Evolutionary conservation across 2,888 invertebrate species (phyloP).

Genomic region (Eledone cirrhosa): DNA sequence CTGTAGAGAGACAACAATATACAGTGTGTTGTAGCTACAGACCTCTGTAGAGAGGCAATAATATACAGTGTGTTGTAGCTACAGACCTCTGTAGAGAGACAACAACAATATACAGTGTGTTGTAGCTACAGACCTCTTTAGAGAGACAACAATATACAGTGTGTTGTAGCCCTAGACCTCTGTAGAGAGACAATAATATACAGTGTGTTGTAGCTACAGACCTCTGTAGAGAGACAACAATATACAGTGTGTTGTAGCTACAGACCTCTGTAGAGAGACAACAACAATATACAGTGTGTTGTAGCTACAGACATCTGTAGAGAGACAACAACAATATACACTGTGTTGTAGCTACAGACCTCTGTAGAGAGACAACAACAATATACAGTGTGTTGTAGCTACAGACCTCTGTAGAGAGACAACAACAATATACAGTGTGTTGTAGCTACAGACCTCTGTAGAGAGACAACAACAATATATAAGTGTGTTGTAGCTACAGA

Average conservation of each 20-base stretch:
- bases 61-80: too few species aligned
- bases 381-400: too few species aligned
- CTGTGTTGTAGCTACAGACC: too few species aligned
- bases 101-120: too few species aligned
- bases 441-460: constrained; percentile 52
- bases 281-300: too few species aligned
- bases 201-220: too few species aligned
- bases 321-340: too few species aligned
- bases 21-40: too few species aligned
- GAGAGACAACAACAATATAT: constrained; percentile 24
- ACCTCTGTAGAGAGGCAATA: constrained; percentile 41
- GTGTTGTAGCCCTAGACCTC: too few species aligned
- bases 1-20: constrained; percentile 39
- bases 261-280: constrained; percentile 44
- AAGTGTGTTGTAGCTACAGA: too few species aligned
- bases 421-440: too few species aligned
- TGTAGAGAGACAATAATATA: constrained; percentile 36
- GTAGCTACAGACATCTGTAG: constrained; percentile 52
- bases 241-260: too few species aligned
- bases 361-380: constrained; percentile 38
- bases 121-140: constrained; percentile 52
- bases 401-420: constrained; percentile 46
- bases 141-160: constrained; percentile 24
- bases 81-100: constrained; percentile 46
- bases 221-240: constrained; percentile 42